Evolutionary conservation across 2,888 invertebrate genomes (phyloP), one percentile per base, ranked within the genome.

Genomic region (Idaea aversata): DNA sequence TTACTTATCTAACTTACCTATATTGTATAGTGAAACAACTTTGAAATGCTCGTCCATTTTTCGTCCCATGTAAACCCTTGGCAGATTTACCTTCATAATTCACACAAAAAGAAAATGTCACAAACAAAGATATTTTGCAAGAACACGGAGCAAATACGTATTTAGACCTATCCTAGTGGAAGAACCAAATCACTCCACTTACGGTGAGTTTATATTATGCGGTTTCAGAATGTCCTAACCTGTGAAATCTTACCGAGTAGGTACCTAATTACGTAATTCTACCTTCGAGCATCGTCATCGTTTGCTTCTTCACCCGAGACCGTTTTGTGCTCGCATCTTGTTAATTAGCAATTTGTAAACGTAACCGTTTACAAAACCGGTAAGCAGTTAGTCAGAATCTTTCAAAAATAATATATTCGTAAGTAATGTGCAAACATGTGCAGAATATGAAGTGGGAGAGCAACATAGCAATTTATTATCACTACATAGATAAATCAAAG

Each of bases 311-410:
- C 47, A 10, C 13, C 13, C 47, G 47, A 47, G 47, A 47, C 47
- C 47, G 47, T 47, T 47, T 47, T 47, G 47, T 47, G 47, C 47
- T 47, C 47, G 47, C 47, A 47, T 47, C 47, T 47, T 47, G 47
- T 47, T 47, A 47, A 47, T 47, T 47, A 47, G 47, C 47, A 10
- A 47, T 47, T 47, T 47, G 47, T 47, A 47, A 47, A 47, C 47
- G 47, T 47, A 10, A 47, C 7, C 6, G 47, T 47, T 47, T 47
- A 47, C 10, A 4, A 47, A 47, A 47, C 10, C 13, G 2, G 47
- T 13, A 13, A 47, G 10, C 10, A 47, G 47, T 13, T 47, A 47
- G 13, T 47, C 10, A 47, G 47, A 47, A 47, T 7, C 47, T 47
- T 47, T 36, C 36, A 36, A 36, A 36, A 36, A 36, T 36, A 36